Evolutionary conservation across 2,113 vertebrate genomes (phyloP).

Genomic region (Heterocephalus glaber): DNA sequence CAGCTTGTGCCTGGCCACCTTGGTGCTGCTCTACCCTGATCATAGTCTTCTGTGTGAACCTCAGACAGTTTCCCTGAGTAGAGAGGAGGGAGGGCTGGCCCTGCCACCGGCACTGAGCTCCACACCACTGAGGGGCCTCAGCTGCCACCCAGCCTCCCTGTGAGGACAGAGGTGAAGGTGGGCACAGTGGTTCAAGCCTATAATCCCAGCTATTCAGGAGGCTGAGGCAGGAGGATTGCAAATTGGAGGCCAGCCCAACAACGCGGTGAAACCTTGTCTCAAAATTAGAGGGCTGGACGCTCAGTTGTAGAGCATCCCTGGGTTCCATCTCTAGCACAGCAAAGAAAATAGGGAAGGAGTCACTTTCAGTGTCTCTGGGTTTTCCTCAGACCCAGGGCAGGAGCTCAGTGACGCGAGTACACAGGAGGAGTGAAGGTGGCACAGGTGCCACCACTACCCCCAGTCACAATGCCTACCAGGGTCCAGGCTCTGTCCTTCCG

Average conservation of each 20-base stretch:
- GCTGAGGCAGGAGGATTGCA: not conserved
- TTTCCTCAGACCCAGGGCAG: not conserved
- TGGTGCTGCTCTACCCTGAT: too few relatives aligned
- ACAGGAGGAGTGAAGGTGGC: constrained; percentile 84
- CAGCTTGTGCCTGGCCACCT: not conserved
- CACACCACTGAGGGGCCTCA: not conserved
- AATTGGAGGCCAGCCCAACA: not conserved
- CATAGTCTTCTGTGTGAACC: not conserved
- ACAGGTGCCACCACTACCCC: constrained; percentile 86
- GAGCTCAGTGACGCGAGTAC: constrained; percentile 86
- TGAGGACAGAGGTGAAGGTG: not conserved
- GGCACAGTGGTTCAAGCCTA: not conserved
- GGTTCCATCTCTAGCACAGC: not conserved
- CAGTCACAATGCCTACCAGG: constrained; percentile 90
- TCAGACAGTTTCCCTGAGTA: not conserved
- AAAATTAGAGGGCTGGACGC: not conserved
- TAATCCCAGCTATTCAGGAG: not conserved
- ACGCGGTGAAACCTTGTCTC: not conserved
- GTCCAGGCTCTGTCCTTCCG: constrained; percentile 87
- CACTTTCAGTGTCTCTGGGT: not conserved
- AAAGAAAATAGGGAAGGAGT: not conserved
- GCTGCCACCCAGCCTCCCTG: too few relatives aligned
- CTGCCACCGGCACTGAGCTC: not conserved
- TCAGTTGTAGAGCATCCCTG: not conserved
- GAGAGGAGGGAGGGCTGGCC: not conserved